Conservation (phyloP, 2,888 invertebrate genomes). For the Tetheella fluctuosa region DNA sequence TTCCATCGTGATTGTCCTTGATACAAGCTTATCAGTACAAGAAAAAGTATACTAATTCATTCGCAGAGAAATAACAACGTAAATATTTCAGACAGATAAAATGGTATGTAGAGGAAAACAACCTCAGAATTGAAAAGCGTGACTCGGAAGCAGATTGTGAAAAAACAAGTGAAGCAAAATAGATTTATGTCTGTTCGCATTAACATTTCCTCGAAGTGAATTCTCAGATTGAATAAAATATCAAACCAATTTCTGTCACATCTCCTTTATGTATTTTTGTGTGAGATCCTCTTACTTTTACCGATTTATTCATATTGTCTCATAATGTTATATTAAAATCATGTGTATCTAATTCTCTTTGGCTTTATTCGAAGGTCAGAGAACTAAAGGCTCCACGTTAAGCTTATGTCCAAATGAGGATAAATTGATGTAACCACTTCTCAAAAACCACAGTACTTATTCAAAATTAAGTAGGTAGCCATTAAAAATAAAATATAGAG, state of each 20-base stretch:
- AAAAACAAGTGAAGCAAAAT: constrained; percentile 13
- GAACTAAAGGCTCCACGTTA: no score
- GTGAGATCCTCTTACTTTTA: not conserved
- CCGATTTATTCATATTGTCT: not conserved
- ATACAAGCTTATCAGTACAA: no score
- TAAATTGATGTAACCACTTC: no score
- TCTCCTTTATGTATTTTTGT: constrained; percentile 12
- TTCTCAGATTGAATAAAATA: constrained; percentile 12
- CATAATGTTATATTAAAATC: no score
- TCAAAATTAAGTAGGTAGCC: no score
- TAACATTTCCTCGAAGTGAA: constrained; percentile 5
- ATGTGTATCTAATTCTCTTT: no score
- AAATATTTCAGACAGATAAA: not conserved
- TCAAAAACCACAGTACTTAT: no score
- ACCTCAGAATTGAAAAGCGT: constrained; percentile 9
- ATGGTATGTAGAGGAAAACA: not conserved
- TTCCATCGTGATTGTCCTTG: not conserved
- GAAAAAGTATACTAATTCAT: no score
- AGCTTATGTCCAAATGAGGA: no score
- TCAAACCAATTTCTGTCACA: constrained; percentile 16
- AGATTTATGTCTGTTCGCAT: constrained; percentile 15
- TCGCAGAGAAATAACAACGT: not conserved
- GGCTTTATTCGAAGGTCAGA: no score
- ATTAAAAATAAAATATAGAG: no score
- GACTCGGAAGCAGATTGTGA: constrained; percentile 14